Base-by-base conservation (phyloP, 2,888 invertebrate genomes). In the Caenorhabditis auriculariae region DNA sequence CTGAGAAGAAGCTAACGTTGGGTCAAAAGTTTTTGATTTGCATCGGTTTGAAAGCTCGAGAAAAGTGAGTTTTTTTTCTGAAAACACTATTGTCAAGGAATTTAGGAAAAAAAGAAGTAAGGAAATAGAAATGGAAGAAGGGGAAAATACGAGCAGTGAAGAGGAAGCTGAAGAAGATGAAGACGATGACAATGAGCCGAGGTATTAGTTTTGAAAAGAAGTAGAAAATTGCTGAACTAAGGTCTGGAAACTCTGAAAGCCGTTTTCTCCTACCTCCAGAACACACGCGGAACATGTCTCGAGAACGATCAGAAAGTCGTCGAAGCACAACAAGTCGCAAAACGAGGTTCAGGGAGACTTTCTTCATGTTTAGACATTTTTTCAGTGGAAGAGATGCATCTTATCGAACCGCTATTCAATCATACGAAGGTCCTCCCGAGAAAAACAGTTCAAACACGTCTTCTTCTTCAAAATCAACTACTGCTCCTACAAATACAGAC, bases 1-100 rank as follows among this genome's bases (percentile, higher is more conserved):
- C 44, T 2, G 51, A 56, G 1, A 50, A 52, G 21, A 71, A 68
- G 24, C 52, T 79, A n/a, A 66, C 74, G 2, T 56, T 73, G 37
- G 59, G 63, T 19, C 72, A 79, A 45, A 51, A 55, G 19, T 69
- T 79, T 45, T 56, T 79, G 23, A 64, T 79, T 26, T 79, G 78
- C 44, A 78, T 80, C 41, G 79, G 79, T 23, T 61, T 68, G 66
- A 62, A 63, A 4, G 76, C 77, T 48, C 68, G 65, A 1, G 60
- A 67, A 12, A 64, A 75, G 56, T 72, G 42, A 24, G 55, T 28
- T 26, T 46, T 46, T 27, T 45, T 44, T 24, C n/a, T 45, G 15
- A 29, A 37, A 37, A 37, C 53, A 23, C 32, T 32, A 32, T 12
- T 32, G n/a, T 12, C 35, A 32, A 19, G 27, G 12, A 44, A 24